Evolutionary conservation across 2,797 vertebrate species (phyloP), one percentile per base, ranked within the genome.

Genomic region (Enoplosus armatus): DNA sequence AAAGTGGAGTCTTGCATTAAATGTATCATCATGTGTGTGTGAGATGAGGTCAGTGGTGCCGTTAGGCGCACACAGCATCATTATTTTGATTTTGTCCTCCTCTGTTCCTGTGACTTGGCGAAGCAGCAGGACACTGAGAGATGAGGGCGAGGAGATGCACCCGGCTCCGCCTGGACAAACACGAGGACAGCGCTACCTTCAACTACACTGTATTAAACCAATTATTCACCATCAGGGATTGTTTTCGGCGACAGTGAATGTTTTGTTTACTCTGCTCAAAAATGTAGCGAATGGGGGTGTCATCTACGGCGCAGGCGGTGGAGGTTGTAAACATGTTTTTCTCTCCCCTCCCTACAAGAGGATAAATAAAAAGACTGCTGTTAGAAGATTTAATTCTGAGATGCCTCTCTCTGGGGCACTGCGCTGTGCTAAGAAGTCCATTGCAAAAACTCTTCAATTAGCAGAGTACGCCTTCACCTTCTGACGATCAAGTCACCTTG

Each of bases 401-500:
- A 85, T 82, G 72, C 71, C 48, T 84, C 87, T 85, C 90, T 89
- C 87, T 65, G 50, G 88, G 84, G 79, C 74, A 74, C 81, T 43
- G 67, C 0, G 76, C 47, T 41, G 77, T 35, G 9, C 63, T 72
- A 75, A 82, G 79, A 88, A 76, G 84, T 88, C 81, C 66, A 69
- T 70, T 8, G 80, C 35, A 54, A 87, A 91, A 88, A 82, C 79
- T 80, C 84, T 89, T 91, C 89, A 94, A 93, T 95, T 93, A 94
- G 77, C 77, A 75, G 82, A 68, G 67, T 39, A 67, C n/a, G 64
- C 72, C 87, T 89, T 90, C 88, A 87, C 91, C 88, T 77, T 80
- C 48, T 60, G 80, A 86, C 87, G 87, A 94, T n/a, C n/a, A 94
- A 92, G 93, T 92, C 93, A 94, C 94, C 93, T 92, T 91, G 68